Percentiles rank a stretch among this genome's conserved stretches.
These are phyloP conservation scores for Ciona savignyi DNA, from an alignment of 23 tunicate species.

Conservation along the genomic window DNA sequence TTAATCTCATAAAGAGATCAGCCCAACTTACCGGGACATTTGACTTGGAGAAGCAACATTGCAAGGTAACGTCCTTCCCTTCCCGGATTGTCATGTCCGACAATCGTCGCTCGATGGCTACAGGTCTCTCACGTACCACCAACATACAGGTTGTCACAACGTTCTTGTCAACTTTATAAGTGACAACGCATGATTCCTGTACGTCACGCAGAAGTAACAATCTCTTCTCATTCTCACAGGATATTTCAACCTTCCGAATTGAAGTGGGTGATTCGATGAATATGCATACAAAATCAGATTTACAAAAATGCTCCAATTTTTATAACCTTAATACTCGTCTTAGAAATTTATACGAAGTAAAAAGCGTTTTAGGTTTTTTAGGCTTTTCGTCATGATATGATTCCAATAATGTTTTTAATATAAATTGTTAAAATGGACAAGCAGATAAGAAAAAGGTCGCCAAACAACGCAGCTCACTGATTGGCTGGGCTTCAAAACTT, in stretches of 20 bases:
- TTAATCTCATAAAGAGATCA: too few species aligned
- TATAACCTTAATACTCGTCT: too few species aligned
- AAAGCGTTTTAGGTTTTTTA: too few species aligned
- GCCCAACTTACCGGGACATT: conserved; percentile 16
- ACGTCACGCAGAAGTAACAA: conserved; percentile 14
- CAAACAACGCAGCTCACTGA: conserved; percentile 8
- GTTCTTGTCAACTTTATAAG: conserved; percentile 27
- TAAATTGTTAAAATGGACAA: too few species aligned
- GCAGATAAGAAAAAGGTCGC: too few species aligned
- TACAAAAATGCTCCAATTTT: too few species aligned
- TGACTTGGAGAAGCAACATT: conserved; percentile 39
- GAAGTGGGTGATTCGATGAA: too few species aligned
- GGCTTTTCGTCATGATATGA: too few species aligned
- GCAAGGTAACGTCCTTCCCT: conserved; percentile 24
- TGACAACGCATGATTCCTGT: conserved; percentile 14
- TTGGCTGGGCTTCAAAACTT: conserved; percentile 2
- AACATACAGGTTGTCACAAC: conserved; percentile 26
- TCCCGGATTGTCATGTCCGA: conserved; percentile 33
- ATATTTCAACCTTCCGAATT: conserved; percentile 16
- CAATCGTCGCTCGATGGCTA: conserved; percentile 33
- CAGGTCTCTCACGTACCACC: conserved; percentile 47
- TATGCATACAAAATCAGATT: too few species aligned
- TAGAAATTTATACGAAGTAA: too few species aligned
- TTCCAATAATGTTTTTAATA: too few species aligned
- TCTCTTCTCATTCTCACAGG: conserved; percentile 5